Conservation (phyloP, 2,797 vertebrate genomes). For the Sciaenops ocellatus region DNA sequence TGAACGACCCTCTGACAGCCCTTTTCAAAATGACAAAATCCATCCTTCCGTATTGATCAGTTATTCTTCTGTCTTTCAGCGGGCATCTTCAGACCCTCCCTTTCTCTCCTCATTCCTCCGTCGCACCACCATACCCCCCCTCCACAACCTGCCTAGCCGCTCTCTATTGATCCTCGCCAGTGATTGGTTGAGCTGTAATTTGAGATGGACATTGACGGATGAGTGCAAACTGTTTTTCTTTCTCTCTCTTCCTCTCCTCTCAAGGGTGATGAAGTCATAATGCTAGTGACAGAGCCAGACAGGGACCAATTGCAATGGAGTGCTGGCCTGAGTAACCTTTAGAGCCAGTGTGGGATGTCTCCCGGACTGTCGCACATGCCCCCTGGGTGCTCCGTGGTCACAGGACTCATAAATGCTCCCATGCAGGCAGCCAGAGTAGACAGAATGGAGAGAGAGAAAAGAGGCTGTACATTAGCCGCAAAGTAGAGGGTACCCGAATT, state of each 20-base stretch:
- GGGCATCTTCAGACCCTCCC: constrained; percentile 74
- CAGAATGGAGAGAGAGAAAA: constrained; percentile 25
- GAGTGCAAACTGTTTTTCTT: constrained; percentile 85
- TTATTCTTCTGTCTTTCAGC: constrained; percentile 86
- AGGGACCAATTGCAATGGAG: constrained; percentile 82
- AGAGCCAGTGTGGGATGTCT: constrained; percentile 78
- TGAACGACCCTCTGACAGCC: constrained; percentile 77
- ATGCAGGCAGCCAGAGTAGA: constrained; percentile 32
- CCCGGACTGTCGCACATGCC: constrained; percentile 55
- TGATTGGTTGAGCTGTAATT: constrained; percentile 91
- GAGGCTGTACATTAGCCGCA: constrained; percentile 7
- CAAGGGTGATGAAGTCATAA: constrained; percentile 87
- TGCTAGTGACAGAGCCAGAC: constrained; percentile 79
- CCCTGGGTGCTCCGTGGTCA: constrained; percentile 53
- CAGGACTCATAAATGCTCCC: constrained; percentile 77
- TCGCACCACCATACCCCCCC: constrained; percentile 50
- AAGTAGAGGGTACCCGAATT: constrained; percentile 4
- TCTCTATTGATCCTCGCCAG: constrained; percentile 89
- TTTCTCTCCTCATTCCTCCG: constrained; percentile 78
- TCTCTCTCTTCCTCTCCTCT: constrained; percentile 83
- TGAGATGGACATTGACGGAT: constrained; percentile 92
- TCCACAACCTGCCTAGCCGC: constrained; percentile 82
- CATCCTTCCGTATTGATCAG: constrained; percentile 88
- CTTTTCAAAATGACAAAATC: constrained; percentile 89
- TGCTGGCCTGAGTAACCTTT: constrained; percentile 80